phyloP scores from a whole-genome alignment of 2,797 vertebrate species.

The Carcharodon carcharias region DNA sequence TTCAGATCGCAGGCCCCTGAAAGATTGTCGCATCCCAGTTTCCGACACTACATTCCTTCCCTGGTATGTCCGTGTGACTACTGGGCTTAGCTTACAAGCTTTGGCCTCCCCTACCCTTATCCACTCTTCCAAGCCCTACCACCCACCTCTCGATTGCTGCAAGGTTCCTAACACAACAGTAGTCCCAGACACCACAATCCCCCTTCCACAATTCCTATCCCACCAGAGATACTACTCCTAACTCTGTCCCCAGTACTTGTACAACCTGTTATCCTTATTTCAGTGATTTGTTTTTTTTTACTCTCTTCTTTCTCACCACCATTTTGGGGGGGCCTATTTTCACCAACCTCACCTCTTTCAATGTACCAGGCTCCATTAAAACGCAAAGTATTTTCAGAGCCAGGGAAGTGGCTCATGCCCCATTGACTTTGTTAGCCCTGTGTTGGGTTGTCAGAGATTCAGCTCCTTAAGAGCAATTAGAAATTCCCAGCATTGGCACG shows the following conservation, averaged over 20 bases:
- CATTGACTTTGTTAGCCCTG: not conserved
- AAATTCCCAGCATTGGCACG: not conserved
- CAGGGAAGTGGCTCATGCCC: not conserved
- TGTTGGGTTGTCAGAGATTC: not conserved
- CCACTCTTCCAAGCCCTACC: not conserved
- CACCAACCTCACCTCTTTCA: not conserved
- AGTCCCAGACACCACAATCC: not conserved
- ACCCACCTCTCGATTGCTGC: not conserved
- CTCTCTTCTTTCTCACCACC: not conserved
- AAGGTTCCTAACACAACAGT: not conserved
- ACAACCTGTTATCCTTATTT: not conserved
- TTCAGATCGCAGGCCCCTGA: not conserved
- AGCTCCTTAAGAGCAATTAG: not conserved
- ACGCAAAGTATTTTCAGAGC: not conserved
- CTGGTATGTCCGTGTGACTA: not conserved
- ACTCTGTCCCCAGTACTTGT: not conserved
- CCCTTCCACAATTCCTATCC: not conserved
- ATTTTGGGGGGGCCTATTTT: not conserved
- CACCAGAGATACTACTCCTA: not conserved
- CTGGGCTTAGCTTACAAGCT: not conserved
- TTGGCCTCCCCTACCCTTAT: not conserved
- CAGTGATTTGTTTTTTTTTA: not conserved
- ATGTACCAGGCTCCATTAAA: not conserved
- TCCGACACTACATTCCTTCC: not conserved
- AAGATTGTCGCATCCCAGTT: not conserved